Conservation (phyloP, 2,797 vertebrate genomes). For the Lagocephalus sceleratus region DNA sequence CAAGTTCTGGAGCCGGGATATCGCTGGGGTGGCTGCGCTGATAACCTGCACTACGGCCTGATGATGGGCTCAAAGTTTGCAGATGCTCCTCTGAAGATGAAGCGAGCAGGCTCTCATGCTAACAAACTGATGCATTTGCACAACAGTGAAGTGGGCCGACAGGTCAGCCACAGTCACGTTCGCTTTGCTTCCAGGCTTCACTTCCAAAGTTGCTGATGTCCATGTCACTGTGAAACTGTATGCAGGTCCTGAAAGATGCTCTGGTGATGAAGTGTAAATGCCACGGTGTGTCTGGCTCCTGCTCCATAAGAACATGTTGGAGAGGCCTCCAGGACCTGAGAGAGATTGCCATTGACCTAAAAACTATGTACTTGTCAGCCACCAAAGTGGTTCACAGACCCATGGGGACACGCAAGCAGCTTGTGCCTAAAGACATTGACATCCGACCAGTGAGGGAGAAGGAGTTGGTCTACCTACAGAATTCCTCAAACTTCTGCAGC, state of each 20-base stretch:
- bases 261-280: constrained; percentile 98
- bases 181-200: not conserved
- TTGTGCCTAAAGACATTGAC: constrained; percentile 97
- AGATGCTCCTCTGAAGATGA: constrained; percentile 98
- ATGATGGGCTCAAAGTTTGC: constrained; percentile 98
- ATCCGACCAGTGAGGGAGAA: constrained; percentile 93
- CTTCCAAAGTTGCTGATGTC: not conserved
- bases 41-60: constrained; percentile 97
- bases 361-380: constrained; percentile 94
- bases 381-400: constrained; percentile 95
- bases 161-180: constrained; percentile 73
- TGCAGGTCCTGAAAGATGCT: constrained; percentile 86
- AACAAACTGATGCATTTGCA: constrained; percentile 99
- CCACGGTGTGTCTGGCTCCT: constrained; percentile 97
- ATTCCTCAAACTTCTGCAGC: constrained; percentile 93
- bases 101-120: constrained; percentile 90
- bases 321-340: constrained; percentile 91
- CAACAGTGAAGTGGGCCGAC: constrained; percentile 99
- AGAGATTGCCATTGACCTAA: constrained; percentile 92
- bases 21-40: constrained; percentile 97
- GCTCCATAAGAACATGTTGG: constrained; percentile 98
- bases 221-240: not conserved
- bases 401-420: constrained; percentile 94
- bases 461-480: constrained; percentile 95
- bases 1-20: constrained; percentile 94